phyloP scores from a whole-genome alignment of 2,113 vertebrate genomes.

The Piaya cayana region DNA sequence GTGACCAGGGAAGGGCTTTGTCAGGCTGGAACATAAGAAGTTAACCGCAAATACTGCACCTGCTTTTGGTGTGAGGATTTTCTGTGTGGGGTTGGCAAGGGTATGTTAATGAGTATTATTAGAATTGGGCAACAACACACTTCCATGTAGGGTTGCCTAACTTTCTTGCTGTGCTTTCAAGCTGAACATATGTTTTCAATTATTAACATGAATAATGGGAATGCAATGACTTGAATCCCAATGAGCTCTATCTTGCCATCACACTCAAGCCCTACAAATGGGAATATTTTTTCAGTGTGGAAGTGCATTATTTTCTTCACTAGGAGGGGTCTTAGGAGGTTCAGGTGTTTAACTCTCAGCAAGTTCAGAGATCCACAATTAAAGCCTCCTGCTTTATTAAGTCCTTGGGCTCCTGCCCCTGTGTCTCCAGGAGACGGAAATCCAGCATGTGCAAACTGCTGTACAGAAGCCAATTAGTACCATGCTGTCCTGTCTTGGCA shows the following conservation, averaged over 20 bases:
- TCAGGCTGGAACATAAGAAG: neutral
- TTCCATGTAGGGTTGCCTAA: slow-evolving; percentile 17
- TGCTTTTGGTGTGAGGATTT: slow-evolving; percentile 11
- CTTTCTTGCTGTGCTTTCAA: slow-evolving; percentile 61
- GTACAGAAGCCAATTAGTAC: neutral
- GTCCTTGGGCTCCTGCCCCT: neutral
- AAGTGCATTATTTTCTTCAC: neutral
- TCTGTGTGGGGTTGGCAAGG: neutral
- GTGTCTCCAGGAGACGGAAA: fast-evolving
- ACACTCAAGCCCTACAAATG: neutral
- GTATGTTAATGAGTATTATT: slow-evolving; percentile 25
- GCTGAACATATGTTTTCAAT: slow-evolving; percentile 68
- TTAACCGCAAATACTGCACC: neutral
- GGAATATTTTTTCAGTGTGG: neutral
- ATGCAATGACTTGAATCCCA: slow-evolving; percentile 40
- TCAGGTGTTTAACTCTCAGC: neutral
- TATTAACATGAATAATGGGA: slow-evolving; percentile 65
- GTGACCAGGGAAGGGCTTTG: neutral
- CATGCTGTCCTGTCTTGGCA: neutral
- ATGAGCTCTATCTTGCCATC: slow-evolving; percentile 21
- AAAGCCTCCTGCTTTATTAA: neutral
- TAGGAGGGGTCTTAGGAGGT: neutral
- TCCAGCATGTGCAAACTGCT: neutral
- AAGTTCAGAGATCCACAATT: neutral
- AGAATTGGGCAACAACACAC: neutral